Conservation (phyloP, 2,797 vertebrate species). For the Limosa lapponica region DNA sequence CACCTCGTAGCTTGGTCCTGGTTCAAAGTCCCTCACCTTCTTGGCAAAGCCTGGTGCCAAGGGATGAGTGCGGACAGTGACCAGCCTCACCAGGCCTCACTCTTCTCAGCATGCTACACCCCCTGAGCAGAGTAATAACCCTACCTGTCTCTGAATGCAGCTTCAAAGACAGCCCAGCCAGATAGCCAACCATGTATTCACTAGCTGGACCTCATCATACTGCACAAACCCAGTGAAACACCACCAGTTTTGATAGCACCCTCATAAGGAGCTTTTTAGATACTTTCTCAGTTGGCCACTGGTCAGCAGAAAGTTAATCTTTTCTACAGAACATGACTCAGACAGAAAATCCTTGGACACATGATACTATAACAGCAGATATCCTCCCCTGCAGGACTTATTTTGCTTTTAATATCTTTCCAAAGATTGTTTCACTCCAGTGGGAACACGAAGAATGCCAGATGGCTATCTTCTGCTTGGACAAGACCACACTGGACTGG, state of each 20-base stretch:
- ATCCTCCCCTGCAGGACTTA: not conserved
- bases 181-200: not conserved
- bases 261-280: not conserved
- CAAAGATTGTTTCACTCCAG: not conserved
- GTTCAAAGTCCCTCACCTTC: not conserved
- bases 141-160: not conserved
- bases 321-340: not conserved
- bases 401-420: not conserved
- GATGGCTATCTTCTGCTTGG: not conserved
- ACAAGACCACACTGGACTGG: not conserved
- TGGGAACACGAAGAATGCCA: not conserved
- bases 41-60: not conserved
- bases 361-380: not conserved
- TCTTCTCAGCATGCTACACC: not conserved
- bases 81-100: not conserved
- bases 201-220: not conserved
- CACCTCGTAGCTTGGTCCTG: not conserved
- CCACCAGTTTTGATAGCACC: accelerated
- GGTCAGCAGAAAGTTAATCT: not conserved
- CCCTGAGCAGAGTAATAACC: not conserved
- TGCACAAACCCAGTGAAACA: not conserved
- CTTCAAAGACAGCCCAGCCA: not conserved
- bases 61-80: not conserved
- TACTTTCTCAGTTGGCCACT: not conserved
- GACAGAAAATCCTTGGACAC: not conserved